Conservation (phyloP, 2,888 invertebrate species). For the Pantelozetes paolii region DNA sequence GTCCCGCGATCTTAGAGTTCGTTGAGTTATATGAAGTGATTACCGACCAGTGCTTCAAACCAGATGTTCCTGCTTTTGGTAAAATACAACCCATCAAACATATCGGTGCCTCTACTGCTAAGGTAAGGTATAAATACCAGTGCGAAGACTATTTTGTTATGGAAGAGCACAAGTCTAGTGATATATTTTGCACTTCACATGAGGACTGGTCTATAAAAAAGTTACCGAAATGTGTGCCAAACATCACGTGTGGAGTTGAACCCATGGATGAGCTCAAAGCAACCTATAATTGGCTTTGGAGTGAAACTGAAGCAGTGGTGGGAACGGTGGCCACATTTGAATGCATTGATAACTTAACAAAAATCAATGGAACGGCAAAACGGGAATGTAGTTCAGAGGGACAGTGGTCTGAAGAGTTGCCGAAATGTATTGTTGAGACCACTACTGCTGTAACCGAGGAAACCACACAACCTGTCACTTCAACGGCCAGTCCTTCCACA, state of each 20-base stretch:
- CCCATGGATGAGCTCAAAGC: background rate
- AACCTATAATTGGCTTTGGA: conserved; percentile 20
- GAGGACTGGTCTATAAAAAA: conserved; percentile 14
- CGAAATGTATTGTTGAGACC: background rate
- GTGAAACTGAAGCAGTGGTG: conserved; percentile 15
- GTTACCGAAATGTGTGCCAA: conserved; percentile 12
- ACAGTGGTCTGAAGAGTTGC: conserved; percentile 30
- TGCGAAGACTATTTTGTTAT: conserved; percentile 14
- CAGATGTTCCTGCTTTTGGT: conserved; percentile 20
- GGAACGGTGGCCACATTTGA: conserved; percentile 24
- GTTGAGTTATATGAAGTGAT: conserved; percentile 14
- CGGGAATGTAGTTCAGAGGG: conserved; percentile 8
- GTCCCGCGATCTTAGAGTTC: conserved; percentile 8
- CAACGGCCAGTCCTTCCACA: background rate
- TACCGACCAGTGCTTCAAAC: conserved; percentile 10
- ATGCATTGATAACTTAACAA: background rate
- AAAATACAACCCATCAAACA: background rate
- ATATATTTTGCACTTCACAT: background rate
- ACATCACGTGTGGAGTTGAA: conserved; percentile 18
- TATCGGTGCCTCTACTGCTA: background rate
- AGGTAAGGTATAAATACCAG: conserved; percentile 20
- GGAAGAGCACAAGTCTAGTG: background rate
- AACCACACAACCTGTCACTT: background rate
- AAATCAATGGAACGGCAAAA: conserved; percentile 25
- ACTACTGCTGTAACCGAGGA: background rate